Base-by-base conservation (phyloP, 2,888 invertebrate genomes). In the Anthoptus insignis region DNA sequence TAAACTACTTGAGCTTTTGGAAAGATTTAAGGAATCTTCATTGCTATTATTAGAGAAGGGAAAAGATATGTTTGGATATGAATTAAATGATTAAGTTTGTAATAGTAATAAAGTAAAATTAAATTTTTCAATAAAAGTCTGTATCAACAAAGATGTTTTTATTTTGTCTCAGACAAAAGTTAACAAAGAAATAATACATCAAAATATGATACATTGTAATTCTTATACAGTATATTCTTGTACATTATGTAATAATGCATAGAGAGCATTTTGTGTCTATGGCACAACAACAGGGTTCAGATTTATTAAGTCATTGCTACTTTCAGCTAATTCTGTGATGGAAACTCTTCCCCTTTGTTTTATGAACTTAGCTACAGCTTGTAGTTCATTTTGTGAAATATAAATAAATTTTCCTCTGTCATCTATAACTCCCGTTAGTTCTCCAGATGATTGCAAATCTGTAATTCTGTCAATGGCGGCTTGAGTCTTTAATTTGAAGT, bases 371-470 rank as follows among this genome's bases (percentile, higher is more conserved):
- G 99, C 99, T 1, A 99, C 98, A 65, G 97, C 97, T 78, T 97
- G 95, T 68, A 99, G 94, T 88, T 99, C 99, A 47, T 96, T 96
- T 74, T 96, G 95, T 0, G 99, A 98, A 59, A 99, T 97, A 87
- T 98, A 99, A 81, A 99, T 99, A 84, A 99, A 99, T 90, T 99
- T 99, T 16, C 99, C 99, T 69, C 99, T 94, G 86, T 99, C 99
- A 82, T 99, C 99, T 73, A 99, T 97, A 0, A 99, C 99, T 0
- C 99, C 98, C 2, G 98, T 98, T n/a, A 99, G 92, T 60, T 95
- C 95, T 11, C 97, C 98, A 68, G 97, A 96, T 0, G 95, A 94
- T 78, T 98, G 97, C 52, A 99, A 91, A 52, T 97, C 96, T 70
- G 97, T 96, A 68, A 99, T 96, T 73, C 99, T 95, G 75, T 98